phyloP scores from a whole-genome alignment of 2,113 vertebrate species.

The Siniperca chuatsi region DNA sequence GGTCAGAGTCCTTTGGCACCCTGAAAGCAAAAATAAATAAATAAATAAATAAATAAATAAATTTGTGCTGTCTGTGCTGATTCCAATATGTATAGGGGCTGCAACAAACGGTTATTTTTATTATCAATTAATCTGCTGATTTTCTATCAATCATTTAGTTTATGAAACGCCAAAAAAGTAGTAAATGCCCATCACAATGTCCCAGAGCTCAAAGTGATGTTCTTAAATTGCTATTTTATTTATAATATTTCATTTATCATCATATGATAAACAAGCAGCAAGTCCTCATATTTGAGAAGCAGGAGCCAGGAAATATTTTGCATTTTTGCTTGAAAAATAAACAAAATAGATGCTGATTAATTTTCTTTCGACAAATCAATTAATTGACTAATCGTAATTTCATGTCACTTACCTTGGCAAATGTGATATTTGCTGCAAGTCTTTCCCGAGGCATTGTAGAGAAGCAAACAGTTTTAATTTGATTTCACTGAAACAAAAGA shows the following conservation, averaged over 20 bases:
- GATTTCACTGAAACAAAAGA: constrained; percentile 72
- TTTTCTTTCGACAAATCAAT: background rate
- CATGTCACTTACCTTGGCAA: constrained; percentile 80
- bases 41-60: no score
- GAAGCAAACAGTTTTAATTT: constrained; percentile 85
- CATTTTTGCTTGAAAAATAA: background rate
- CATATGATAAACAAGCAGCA: background rate
- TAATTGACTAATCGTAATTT: background rate
- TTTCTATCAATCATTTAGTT: background rate
- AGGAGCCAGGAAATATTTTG: background rate
- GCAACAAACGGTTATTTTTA: background rate
- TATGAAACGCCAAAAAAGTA: background rate
- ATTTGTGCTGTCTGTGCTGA: background rate
- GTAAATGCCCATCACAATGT: background rate
- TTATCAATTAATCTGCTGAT: background rate
- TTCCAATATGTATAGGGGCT: background rate
- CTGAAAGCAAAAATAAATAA: constrained; percentile 48
- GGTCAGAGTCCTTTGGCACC: constrained; percentile 62
- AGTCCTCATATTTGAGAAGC: background rate
- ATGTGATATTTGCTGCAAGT: constrained; percentile 84
- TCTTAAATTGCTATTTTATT: background rate
- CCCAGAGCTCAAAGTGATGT: background rate
- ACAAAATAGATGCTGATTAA: background rate
- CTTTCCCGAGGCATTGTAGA: constrained; percentile 84
- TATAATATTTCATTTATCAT: background rate